Base-by-base conservation (phyloP, 1,140 invertebrate genomes). In the Patella vulgata region DNA sequence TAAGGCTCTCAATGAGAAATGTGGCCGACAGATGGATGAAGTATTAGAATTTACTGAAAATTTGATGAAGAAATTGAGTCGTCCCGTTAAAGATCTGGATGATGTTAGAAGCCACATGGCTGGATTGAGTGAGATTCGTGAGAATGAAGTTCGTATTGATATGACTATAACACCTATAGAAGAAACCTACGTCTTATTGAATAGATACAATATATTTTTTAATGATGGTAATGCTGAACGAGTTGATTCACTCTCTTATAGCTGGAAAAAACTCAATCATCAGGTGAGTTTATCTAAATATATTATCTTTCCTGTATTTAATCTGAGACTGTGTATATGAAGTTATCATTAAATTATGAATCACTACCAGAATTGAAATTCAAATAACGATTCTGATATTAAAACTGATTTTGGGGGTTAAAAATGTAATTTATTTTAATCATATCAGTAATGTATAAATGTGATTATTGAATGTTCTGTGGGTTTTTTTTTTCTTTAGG, bases 141-240 rank as follows among this genome's bases (percentile, higher is more conserved):
- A 97, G 76, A 92, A 94, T 79, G 95, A 98, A 48, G 93, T 97
- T 11, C 93, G 96, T 74, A 93, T 97, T 89, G 96, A 98, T 77
- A 86, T 96, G 36, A 91, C 90, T 66, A 96, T 98, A 46, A 92
- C 93, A 75, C 95, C 95, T 0, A 94, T 98, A 48, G 96, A 98
- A 85, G 96, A 98, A 86, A 93, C 94, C 0, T 97, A 97, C 82
- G 94, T 93, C 73, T 90, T 96, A 21, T 89, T 98, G 0, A 91
- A 91, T 5, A 89, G 92, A 30, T 96, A 94, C 76, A 92, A 96
- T 53, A 88, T 98, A 1, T 89, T 91, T 12, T 91, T 97, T 1
- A 93, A 93, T 77, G 89, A 92, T 76, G 95, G 97, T 78, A 93
- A 96, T 75, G 87, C 94, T 31, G 96, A 98, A 78, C 91, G 92